Conservation (phyloP, 2,797 vertebrate genomes). For the Cyclopterus lumpus region DNA sequence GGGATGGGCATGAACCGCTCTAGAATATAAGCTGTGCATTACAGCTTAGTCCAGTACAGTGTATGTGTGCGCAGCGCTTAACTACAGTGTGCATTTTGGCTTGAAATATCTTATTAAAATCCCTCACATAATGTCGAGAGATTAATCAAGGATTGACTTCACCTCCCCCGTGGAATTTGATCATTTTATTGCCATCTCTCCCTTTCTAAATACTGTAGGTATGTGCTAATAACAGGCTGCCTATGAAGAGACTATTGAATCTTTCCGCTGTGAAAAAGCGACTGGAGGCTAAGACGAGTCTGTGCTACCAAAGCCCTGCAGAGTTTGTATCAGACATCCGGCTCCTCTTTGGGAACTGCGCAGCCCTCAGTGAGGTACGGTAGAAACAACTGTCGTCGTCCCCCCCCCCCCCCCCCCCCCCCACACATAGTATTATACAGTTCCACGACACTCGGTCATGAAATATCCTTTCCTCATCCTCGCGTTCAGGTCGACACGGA, state of each 20-base stretch:
- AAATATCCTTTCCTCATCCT: not conserved
- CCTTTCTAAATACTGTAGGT: slow-evolving; percentile 62
- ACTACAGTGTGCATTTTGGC: not conserved
- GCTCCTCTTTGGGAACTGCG: slow-evolving; percentile 87
- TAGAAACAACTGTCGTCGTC: not conserved
- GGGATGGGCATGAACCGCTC: not conserved
- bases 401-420: too few species aligned
- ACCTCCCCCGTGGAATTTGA: slow-evolving; percentile 27
- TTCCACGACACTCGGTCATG: not conserved
- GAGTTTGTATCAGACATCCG: slow-evolving; percentile 88
- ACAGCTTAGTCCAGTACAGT: not conserved
- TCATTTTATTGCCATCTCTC: slow-evolving; percentile 42
- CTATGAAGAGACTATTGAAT: slow-evolving; percentile 86
- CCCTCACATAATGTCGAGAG: not conserved
- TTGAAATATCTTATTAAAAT: slow-evolving; percentile 7
- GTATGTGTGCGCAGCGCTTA: not conserved
- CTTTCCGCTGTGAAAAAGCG: slow-evolving; percentile 86
- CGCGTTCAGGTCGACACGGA: slow-evolving; percentile 82
- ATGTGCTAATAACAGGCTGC: slow-evolving; percentile 83
- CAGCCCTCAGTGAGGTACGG: slow-evolving; percentile 85
- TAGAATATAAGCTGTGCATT: not conserved
- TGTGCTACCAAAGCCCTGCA: slow-evolving; percentile 84
- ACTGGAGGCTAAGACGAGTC: slow-evolving; percentile 83
- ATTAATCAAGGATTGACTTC: slow-evolving; percentile 6
- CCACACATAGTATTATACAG: not conserved